phyloP scores from a whole-genome alignment of 2,888 invertebrate species.

The Ligdia adustata region DNA sequence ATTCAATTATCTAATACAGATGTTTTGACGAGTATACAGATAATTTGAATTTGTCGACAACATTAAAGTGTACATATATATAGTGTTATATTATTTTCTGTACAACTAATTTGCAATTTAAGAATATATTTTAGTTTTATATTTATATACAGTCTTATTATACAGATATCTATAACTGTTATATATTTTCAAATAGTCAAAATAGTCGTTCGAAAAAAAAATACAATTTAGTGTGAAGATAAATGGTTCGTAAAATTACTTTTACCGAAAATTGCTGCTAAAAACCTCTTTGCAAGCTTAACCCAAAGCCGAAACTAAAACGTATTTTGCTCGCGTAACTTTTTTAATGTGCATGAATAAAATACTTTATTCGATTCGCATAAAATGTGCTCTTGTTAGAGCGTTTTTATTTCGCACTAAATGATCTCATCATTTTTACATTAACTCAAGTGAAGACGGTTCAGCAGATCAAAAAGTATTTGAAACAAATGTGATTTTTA shows the following conservation, averaged over 20 bases:
- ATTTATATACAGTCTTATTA: no score
- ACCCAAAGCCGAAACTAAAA: conserved; percentile 8
- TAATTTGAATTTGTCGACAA: no score
- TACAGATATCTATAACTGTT: no score
- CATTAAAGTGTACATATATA: no score
- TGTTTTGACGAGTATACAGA: no score
- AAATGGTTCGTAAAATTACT: not conserved
- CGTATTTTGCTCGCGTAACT: conserved; percentile 17
- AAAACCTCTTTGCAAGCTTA: conserved; percentile 2
- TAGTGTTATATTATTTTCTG: no score
- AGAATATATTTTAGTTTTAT: no score
- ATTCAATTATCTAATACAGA: no score
- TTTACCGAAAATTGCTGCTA: conserved; percentile 3
- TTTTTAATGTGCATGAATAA: conserved; percentile 14
- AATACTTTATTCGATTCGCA: conserved; percentile 14
- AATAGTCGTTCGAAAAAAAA: no score
- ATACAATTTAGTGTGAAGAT: no score
- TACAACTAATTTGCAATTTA: no score
- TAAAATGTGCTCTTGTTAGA: conserved; percentile 4
- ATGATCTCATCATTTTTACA: conserved; percentile 11
- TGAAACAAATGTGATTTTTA: conserved; percentile 13
- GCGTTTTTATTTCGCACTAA: conserved; percentile 12
- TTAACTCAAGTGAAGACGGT: conserved; percentile 10
- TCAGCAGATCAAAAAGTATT: conserved; percentile 3
- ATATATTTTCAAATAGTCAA: no score